Conservation (phyloP, 2,113 vertebrate species). For the Psilopogon haemacephalus region DNA sequence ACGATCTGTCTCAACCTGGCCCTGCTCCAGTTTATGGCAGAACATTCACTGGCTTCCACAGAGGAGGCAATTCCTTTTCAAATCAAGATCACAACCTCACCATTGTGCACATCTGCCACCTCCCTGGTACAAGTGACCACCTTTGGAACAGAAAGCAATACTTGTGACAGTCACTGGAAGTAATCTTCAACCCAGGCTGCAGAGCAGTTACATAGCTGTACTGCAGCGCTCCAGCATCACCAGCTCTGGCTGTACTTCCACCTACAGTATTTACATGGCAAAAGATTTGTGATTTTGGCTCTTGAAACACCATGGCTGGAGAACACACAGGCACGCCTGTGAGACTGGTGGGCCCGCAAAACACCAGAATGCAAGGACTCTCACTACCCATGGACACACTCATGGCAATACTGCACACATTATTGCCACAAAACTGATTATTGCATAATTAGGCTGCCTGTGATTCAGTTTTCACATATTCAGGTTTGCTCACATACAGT, state of each 20-base stretch:
- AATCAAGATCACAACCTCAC: not conserved
- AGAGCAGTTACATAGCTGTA: not conserved
- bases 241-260: not conserved
- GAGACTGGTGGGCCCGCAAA: not conserved
- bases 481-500: not conserved
- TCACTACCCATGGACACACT: not conserved
- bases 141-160: not conserved
- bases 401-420: not conserved
- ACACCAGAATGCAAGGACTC: not conserved
- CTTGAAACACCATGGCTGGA: not conserved
- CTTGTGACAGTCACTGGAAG: fast-evolving
- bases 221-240: fast-evolving
- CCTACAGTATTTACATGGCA: not conserved
- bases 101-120: not conserved
- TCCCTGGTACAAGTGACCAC: not conserved
- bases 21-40: not conserved
- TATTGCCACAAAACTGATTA: not conserved
- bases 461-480: not conserved
- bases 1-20: not conserved
- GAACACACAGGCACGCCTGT: not conserved
- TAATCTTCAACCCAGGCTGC: not conserved
- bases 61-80: not conserved
- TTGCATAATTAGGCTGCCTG: fast-evolving
- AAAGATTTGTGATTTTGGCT: not conserved
- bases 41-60: not conserved